These are phyloP conservation scores for Ceratina calcarata DNA, from an alignment of 1,140 invertebrate species.

Conservation along the genomic window DNA sequence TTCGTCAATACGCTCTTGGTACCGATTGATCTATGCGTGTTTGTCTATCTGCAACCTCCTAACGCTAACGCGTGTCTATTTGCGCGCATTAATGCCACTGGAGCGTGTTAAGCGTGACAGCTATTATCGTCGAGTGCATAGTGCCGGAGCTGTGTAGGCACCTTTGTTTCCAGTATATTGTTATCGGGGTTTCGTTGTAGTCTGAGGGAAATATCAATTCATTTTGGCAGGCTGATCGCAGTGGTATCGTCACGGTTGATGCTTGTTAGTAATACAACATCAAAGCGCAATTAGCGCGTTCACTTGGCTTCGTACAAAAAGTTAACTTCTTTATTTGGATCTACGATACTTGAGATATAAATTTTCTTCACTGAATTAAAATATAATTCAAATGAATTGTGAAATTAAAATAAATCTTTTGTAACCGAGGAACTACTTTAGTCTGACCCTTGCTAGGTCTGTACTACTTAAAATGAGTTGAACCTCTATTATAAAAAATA, in stretches of 20 bases:
- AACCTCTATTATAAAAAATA: too few species aligned
- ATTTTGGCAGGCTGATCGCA: not conserved
- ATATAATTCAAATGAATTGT: too few species aligned
- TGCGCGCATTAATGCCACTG: not conserved
- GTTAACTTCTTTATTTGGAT: not conserved
- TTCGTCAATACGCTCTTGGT: too few species aligned
- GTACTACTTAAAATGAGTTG: too few species aligned
- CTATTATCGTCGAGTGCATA: slow-evolving; percentile 5
- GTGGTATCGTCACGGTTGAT: too few species aligned
- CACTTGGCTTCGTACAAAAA: not conserved
- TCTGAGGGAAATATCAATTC: slow-evolving; percentile 21
- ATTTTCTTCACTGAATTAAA: too few species aligned
- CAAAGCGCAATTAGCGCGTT: not conserved
- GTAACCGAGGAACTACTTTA: too few species aligned
- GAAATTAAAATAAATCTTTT: too few species aligned
- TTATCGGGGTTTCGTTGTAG: not conserved
- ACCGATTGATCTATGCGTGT: not conserved
- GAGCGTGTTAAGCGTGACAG: slow-evolving; percentile 3
- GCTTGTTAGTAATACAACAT: not conserved
- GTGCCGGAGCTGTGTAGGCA: not conserved
- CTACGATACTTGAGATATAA: too few species aligned
- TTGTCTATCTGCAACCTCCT: not conserved
- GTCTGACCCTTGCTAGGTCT: too few species aligned
- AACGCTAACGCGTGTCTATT: not conserved
- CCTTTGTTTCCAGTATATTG: slow-evolving; percentile 10